Evolutionary conservation across 2,888 invertebrate species (phyloP).

Genomic region (Microchrysa polita): DNA sequence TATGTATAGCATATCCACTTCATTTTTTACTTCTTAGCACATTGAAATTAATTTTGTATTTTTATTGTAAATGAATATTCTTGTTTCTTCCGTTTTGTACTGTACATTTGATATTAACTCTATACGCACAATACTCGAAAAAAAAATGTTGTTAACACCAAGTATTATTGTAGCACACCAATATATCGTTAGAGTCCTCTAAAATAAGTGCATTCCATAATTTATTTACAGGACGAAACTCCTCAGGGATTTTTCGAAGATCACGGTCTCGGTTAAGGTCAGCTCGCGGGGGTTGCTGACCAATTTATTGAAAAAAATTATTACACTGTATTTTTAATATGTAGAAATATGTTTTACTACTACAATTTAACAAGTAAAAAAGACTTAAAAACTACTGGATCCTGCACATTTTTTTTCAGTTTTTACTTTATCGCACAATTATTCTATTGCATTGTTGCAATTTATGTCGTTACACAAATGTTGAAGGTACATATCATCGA

Average conservation of each 20-base stretch:
- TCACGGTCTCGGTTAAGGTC: slow-evolving; percentile 86
- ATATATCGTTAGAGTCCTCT: too few species aligned
- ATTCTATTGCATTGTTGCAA: background rate
- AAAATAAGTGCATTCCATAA: slow-evolving; percentile 37
- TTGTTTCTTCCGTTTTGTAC: too few species aligned
- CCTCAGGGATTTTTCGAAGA: slow-evolving; percentile 99
- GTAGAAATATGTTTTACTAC: slow-evolving; percentile 18
- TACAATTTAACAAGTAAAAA: slow-evolving; percentile 18
- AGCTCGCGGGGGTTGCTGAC: too few species aligned
- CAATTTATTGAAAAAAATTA: background rate
- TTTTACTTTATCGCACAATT: background rate
- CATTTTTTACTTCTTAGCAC: too few species aligned
- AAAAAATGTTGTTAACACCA: too few species aligned
- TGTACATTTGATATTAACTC: too few species aligned
- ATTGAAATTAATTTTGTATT: too few species aligned
- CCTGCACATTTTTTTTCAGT: background rate
- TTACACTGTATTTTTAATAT: slow-evolving; percentile 1
- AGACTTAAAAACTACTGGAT: background rate
- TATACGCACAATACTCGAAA: too few species aligned
- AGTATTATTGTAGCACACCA: too few species aligned
- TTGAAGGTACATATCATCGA: slow-evolving; percentile 32
- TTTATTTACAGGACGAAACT: slow-evolving; percentile 92
- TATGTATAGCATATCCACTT: too few species aligned
- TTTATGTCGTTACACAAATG: slow-evolving; percentile 3
- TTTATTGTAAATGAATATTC: too few species aligned